These are phyloP conservation scores for Formicarius rufipectus DNA, from an alignment of 2,113 vertebrate species.

Conservation along the genomic window DNA sequence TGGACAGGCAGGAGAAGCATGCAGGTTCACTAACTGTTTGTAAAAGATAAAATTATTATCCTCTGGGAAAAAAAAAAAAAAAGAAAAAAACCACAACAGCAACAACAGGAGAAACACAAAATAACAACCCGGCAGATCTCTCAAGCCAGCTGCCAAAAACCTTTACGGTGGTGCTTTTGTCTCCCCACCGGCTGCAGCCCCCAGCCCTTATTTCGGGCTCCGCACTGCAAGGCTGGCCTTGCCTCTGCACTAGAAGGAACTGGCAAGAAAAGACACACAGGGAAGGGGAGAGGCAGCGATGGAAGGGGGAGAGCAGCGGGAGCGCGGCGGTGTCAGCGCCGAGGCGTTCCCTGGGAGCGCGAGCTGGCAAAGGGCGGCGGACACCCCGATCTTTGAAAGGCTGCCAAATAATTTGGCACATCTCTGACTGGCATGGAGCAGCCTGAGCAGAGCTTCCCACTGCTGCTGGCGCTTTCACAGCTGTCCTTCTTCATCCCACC, in stretches of 20 bases:
- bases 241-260: neutral
- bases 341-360: conserved; percentile 68
- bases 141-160: conserved; percentile 51
- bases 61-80: neutral
- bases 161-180: conserved; percentile 26
- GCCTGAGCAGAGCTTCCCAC: conserved; percentile 74
- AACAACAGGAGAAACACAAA: neutral
- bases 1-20: neutral
- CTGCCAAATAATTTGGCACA: conserved; percentile 78
- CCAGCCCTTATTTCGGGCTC: conserved; percentile 38
- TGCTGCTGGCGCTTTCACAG: conserved; percentile 77
- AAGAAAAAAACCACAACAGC: neutral
- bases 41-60: conserved; percentile 69
- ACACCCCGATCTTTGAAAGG: conserved; percentile 81
- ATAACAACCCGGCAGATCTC: conserved; percentile 39
- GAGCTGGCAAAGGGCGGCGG: conserved; percentile 72
- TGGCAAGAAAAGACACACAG: neutral
- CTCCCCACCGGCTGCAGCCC: conserved; percentile 10
- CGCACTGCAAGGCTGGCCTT: conserved; percentile 30
- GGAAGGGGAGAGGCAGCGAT: neutral
- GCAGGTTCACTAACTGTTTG: conserved; percentile 61
- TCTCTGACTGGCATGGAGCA: conserved; percentile 73
- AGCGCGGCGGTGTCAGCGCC: conserved; percentile 68
- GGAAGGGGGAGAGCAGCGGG: neutral
- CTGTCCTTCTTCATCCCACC: conserved; percentile 79